Conservation (phyloP, 2,797 vertebrate genomes). For the Siniperca undulata region DNA sequence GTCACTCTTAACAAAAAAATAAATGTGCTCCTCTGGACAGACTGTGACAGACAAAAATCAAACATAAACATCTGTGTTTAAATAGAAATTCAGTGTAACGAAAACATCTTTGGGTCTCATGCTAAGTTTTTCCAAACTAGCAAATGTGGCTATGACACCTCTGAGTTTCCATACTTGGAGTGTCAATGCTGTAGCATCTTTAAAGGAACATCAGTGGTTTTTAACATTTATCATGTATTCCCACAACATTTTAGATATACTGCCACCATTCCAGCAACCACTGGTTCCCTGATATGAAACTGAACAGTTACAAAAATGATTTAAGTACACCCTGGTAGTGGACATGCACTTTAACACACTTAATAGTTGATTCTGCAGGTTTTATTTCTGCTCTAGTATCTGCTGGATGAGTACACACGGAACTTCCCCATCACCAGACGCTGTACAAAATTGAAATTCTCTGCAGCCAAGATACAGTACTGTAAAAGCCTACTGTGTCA, state of each 20-base stretch:
- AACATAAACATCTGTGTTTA: background rate
- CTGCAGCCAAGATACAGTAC: too few species aligned
- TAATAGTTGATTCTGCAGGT: background rate
- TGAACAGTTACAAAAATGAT: background rate
- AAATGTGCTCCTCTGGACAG: background rate
- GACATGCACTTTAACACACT: background rate
- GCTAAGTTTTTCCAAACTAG: background rate
- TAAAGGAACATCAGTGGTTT: background rate
- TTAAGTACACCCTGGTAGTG: background rate
- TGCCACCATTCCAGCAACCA: background rate
- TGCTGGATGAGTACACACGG: background rate
- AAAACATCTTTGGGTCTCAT: background rate
- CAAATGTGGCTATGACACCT: background rate
- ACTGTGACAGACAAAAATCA: background rate
- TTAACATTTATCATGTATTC: background rate
- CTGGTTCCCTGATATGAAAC: background rate
- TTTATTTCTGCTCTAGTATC: background rate
- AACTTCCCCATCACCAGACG: too few species aligned
- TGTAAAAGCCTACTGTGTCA: too few species aligned
- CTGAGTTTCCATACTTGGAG: background rate
- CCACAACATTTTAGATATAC: background rate
- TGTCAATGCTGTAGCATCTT: background rate
- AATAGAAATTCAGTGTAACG: background rate
- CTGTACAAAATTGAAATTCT: too few species aligned
- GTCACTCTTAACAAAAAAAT: too few species aligned